Evolutionary conservation across 2,113 vertebrate genomes (phyloP), one percentile per base, ranked within the genome.

Genomic region (Cottus gobio): DNA sequence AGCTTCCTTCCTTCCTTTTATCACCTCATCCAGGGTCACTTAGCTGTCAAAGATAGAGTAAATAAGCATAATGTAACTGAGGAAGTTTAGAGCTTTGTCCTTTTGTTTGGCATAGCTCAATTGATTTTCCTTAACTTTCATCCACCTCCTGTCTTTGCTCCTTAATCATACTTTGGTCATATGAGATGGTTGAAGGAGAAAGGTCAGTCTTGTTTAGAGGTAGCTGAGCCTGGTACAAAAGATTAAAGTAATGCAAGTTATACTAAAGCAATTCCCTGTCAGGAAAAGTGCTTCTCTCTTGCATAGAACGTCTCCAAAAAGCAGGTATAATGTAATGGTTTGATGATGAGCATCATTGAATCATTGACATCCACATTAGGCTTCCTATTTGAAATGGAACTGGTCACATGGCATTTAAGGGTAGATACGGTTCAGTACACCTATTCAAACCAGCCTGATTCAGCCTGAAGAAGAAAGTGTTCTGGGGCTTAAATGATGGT

Each of bases 331-430:
- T 26, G 6, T 52, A 13, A 57, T 52, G 5, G 30, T 63, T 73
- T 67, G 36, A 57, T 71, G 20, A 71, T 68, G 60, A 61, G 46
- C 56, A 39, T 67, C 56, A 65, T 34, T 67, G 56, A 76, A 62
- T 71, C 60, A 76, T 44, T 42, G 13, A 34, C 66, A 48, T 57
- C 36, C 57, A 22, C 42, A 54, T 22, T 22, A n/a, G 39, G 66
- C 31, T 39, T 75, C 54, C 9, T 44, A 34, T 71, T 60, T 63
- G 54, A 75, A 39, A 77, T 56, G 46, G 16, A 52, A 20, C 39
- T 52, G 28, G 75, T 78, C 72, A 87, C 69, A 44, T 75, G 75
- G 90, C 70, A 79, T 36, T 16, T 16, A 48, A 26, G 39, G 58
- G 42, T 24, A 50, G 61, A 85, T 61, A 65, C 31, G 72, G 57